Conservation (phyloP, 2,888 invertebrate genomes). For the Heliconius erato region DNA sequence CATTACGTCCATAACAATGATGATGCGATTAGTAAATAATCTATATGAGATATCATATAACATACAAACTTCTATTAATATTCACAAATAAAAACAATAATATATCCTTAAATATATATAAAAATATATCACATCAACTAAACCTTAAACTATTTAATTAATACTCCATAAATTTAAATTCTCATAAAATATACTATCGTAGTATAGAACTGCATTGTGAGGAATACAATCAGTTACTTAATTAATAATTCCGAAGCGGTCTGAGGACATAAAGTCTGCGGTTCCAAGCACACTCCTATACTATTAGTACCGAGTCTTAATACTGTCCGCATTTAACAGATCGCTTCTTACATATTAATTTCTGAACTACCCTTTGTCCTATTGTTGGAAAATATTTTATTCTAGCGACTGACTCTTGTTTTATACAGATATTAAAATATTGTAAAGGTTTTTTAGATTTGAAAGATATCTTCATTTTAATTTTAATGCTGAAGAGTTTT, state of each 20-base stretch:
- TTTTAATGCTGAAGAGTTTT: too few relatives aligned
- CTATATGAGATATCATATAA: too few relatives aligned
- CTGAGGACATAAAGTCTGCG: conserved; percentile 82
- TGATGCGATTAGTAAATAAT: too few relatives aligned
- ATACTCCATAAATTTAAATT: conserved; percentile 7
- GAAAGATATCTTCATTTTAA: not conserved
- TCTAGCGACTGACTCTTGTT: not conserved
- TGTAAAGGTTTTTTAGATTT: not conserved
- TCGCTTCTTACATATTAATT: conserved; percentile 81
- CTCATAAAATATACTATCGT: conserved; percentile 46
- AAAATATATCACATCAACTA: not conserved
- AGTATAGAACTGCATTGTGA: conserved; percentile 67
- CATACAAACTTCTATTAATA: too few relatives aligned
- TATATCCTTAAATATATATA: not conserved
- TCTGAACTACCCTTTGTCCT: conserved; percentile 58
- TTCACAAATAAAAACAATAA: not conserved
- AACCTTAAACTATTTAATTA: conserved; percentile 4
- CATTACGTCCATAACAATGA: too few relatives aligned
- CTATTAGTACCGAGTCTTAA: conserved; percentile 80
- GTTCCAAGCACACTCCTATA: conserved; percentile 63
- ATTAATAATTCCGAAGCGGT: conserved; percentile 84
- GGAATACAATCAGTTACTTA: conserved; percentile 82
- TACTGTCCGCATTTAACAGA: conserved; percentile 78
- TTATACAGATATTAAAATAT: conserved; percentile 4
- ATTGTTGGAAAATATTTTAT: conserved; percentile 43